Percentiles rank a stretch among this genome's conserved stretches.
Conservation (phyloP, 1,140 invertebrate species). For the Homarus americanus region DNA sequence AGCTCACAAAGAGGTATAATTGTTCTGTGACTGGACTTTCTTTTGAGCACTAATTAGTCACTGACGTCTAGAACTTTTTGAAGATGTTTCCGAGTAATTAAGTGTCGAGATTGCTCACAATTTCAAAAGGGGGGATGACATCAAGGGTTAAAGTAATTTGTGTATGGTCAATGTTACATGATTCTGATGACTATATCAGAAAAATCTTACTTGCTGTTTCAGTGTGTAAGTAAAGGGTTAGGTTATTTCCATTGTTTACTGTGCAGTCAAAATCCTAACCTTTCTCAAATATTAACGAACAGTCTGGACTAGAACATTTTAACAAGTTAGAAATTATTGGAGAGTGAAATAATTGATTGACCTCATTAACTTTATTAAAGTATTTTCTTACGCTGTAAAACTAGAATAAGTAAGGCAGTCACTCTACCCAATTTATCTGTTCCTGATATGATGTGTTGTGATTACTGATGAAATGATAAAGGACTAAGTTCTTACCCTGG, state of each 20-base stretch:
- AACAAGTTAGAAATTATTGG: not conserved
- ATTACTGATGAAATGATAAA: not conserved
- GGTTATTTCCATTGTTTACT: not conserved
- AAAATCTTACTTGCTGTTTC: not conserved
- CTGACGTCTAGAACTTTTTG: constrained; percentile 65
- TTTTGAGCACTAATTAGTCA: constrained; percentile 70
- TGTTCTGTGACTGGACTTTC: constrained; percentile 62
- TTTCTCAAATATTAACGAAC: not conserved
- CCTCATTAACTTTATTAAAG: not conserved
- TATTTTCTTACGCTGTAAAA: not conserved
- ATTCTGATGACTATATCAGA: not conserved
- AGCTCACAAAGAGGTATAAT: constrained; percentile 28
- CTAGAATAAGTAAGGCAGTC: not conserved
- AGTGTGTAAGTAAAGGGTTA: not conserved
- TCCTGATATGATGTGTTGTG: not conserved
- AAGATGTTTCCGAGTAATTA: constrained; percentile 68
- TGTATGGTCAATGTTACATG: not conserved
- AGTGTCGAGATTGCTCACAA: constrained; percentile 69
- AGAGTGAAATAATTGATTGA: not conserved
- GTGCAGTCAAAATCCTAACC: not conserved
- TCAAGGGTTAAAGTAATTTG: constrained; percentile 35
- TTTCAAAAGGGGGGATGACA: constrained; percentile 64
- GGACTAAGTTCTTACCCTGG: constrained; percentile 10
- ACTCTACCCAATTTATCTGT: not conserved
- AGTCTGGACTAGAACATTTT: not conserved